Evolutionary conservation across 92 coral and sea anemone species (phyloP).

Genomic region (Phenganax stokvisi): DNA sequence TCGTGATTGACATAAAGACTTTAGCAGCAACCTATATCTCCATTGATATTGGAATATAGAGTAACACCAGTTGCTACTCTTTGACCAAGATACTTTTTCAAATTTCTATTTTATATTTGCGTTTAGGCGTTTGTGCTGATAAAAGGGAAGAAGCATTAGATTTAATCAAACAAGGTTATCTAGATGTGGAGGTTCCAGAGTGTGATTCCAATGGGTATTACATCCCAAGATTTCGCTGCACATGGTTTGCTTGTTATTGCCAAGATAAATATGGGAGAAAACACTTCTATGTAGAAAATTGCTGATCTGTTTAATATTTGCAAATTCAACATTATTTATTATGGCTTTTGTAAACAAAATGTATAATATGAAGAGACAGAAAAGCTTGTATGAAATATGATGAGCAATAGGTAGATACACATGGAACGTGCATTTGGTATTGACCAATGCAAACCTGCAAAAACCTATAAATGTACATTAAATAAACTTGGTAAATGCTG

Average conservation of each 20-base stretch:
- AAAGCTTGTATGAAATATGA: too few relatives aligned
- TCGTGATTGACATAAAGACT: too few relatives aligned
- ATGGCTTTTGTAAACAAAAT: neutral
- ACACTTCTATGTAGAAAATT: neutral
- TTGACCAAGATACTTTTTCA: too few relatives aligned
- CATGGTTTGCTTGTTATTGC: neutral
- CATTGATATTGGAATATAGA: too few relatives aligned
- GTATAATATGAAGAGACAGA: neutral
- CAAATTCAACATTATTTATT: neutral
- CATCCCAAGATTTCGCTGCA: neutral
- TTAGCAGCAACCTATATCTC: too few relatives aligned
- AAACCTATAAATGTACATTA: too few relatives aligned
- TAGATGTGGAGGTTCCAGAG: neutral
- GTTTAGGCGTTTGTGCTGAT: neutral
- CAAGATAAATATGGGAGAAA: neutral
- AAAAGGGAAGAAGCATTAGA: neutral
- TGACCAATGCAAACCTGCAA: too few relatives aligned
- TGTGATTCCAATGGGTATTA: neutral
- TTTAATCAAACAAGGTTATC: neutral
- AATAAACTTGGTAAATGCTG: too few relatives aligned
- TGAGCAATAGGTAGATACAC: too few relatives aligned
- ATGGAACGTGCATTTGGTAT: too few relatives aligned
- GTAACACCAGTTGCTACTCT: too few relatives aligned
- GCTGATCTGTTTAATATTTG: neutral
- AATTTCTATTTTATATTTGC: neutral